Base-by-base conservation (phyloP, 2,797 vertebrate species). In the Galaxias olidus region DNA sequence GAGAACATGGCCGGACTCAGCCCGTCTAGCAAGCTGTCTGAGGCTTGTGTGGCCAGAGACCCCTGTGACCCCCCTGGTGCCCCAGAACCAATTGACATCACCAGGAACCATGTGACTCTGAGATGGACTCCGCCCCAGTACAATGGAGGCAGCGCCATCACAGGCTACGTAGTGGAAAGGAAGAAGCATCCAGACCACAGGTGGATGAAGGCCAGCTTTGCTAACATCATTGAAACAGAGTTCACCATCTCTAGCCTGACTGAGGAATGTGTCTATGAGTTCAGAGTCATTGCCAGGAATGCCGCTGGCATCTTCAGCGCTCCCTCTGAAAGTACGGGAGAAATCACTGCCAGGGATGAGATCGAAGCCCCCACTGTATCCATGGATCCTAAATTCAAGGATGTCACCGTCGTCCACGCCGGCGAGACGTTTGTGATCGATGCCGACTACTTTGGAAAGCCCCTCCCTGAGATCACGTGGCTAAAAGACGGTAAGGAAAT, bases 171-270 rank as follows among this genome's bases (percentile, higher is more conserved):
- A 59, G 87, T 99, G 66, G 97, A 99, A 84, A 96, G 94, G 85
- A 97, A 90, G 85, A 96, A 98, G 74, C 88, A 96, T 18, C 98
- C 98, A 81, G 98, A 99, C 45, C 95, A 91, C 63, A 96, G 95
- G 11, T 99, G 97, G 97, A 96, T 98, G 95, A 99, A 98, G 89
- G 96, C 96, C 75, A 99, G 95, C 82, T 99, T 98, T 78, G 95
- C 96, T 61, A 99, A 97, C 66, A 91, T 99, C 11, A 87, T 95
- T 76, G 94, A 96, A 63, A 96, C 95, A 68, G 95, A 97, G 82
- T 98, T 94, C 78, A 96, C 93, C 61, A 81, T 94, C 68, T 93
- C 93, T 57, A 95, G 95, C 63, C 91, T 98, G 72, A 93, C 94
- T 67, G 98, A 99, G 87, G 90, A 95, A 76, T 92, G 95, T 68